Evolutionary conservation across 2,888 invertebrate genomes (phyloP).

Genomic region (Drosophila emarginata): DNA sequence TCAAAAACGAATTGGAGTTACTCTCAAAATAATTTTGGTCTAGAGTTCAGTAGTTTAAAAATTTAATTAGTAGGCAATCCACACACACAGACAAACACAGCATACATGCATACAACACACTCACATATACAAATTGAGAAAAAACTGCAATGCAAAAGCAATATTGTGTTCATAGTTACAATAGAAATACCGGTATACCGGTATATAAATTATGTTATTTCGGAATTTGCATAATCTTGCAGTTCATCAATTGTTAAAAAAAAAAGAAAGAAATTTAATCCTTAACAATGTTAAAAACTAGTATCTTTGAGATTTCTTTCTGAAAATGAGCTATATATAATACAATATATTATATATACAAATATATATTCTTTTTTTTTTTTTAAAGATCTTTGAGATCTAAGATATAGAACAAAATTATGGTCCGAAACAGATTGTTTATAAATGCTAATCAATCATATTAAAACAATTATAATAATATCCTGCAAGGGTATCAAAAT

Average conservation of each 20-base stretch:
- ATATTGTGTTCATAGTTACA: constrained; percentile 62
- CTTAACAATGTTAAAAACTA: too few species aligned
- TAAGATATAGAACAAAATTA: neutral
- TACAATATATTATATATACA: neutral
- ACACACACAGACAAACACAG: neutral
- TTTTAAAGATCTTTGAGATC: neutral
- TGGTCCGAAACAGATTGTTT: neutral
- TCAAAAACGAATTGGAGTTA: constrained; percentile 16
- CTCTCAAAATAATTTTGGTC: constrained; percentile 41
- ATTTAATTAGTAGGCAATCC: constrained; percentile 1
- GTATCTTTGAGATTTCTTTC: neutral
- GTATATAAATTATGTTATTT: neutral
- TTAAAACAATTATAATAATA: neutral
- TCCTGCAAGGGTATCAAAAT: too few species aligned
- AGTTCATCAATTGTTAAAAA: neutral
- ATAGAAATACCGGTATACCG: neutral
- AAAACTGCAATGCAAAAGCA: constrained; percentile 49
- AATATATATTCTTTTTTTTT: neutral
- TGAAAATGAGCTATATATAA: neutral
- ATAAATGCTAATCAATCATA: too few species aligned
- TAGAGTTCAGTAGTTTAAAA: constrained; percentile 30
- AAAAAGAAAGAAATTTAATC: neutral
- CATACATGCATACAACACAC: neutral
- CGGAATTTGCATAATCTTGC: neutral
- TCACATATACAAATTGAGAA: neutral